Conservation (phyloP, 1,140 invertebrate species). For the Cotesia vestalis region DNA sequence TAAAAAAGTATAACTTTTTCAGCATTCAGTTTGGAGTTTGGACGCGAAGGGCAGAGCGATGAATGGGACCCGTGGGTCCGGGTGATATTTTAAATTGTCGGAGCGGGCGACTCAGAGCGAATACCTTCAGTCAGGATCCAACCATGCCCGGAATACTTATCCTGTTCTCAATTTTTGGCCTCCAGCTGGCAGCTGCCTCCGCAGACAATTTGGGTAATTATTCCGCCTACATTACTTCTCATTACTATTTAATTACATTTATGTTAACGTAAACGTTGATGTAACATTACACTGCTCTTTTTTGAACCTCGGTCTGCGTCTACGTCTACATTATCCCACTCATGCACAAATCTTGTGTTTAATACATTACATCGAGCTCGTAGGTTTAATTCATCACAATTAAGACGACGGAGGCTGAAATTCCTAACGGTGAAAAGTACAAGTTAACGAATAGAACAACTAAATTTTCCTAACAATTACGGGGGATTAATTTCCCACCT, state of each 20-base stretch:
- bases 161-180: constrained; percentile 40
- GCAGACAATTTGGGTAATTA: constrained; percentile 51
- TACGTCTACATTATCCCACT: too few relatives aligned
- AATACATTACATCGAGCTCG: too few relatives aligned
- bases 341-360: too few relatives aligned
- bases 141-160: constrained; percentile 42
- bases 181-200: constrained; percentile 33
- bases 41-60: constrained; percentile 18
- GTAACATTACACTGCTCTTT: too few relatives aligned
- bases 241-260: background rate
- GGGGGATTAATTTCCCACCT: too few relatives aligned
- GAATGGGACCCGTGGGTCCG: constrained; percentile 36
- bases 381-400: too few relatives aligned
- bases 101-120: constrained; percentile 19
- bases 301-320: too few relatives aligned
- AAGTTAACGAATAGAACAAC: too few relatives aligned
- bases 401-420: too few relatives aligned
- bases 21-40: background rate
- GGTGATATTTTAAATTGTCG: constrained; percentile 30
- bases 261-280: too few relatives aligned
- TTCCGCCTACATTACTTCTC: background rate
- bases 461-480: too few relatives aligned
- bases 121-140: constrained; percentile 28
- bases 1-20: background rate
- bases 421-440: too few relatives aligned